phyloP scores from a whole-genome alignment of 2,113 vertebrate species.

The Saccopteryx bilineata region DNA sequence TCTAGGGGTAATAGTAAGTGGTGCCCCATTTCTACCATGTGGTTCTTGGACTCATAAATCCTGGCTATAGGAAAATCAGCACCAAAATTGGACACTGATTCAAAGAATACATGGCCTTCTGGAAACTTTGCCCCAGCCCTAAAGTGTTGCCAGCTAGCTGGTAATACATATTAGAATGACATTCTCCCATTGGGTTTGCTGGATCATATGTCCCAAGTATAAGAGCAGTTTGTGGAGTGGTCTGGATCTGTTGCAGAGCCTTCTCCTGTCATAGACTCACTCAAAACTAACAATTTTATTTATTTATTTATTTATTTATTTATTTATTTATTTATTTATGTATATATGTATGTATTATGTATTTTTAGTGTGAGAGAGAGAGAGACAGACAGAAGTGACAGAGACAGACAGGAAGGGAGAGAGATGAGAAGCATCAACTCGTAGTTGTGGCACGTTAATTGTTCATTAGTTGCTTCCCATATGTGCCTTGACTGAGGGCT shows the following conservation, averaged over 20 bases:
- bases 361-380: too few relatives aligned
- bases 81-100: background rate
- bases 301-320: too few relatives aligned
- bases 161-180: background rate
- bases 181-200: background rate
- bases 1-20: background rate
- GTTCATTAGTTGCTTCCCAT: too few relatives aligned
- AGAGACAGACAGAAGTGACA: too few relatives aligned
- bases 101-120: background rate
- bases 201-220: background rate
- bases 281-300: background rate
- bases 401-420: too few relatives aligned
- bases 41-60: background rate
- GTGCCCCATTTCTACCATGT: background rate
- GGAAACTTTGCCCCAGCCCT: background rate
- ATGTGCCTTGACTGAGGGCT: too few relatives aligned
- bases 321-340: too few relatives aligned
- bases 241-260: background rate
- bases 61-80: background rate
- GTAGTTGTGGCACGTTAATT: too few relatives aligned
- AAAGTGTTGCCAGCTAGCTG: background rate
- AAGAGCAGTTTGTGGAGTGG: background rate
- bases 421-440: too few relatives aligned
- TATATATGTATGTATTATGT: too few relatives aligned
- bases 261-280: background rate